Evolutionary conservation across 2,888 invertebrate species (phyloP), one percentile per base, ranked within the genome.

Genomic region (Cephonodes hylas): DNA sequence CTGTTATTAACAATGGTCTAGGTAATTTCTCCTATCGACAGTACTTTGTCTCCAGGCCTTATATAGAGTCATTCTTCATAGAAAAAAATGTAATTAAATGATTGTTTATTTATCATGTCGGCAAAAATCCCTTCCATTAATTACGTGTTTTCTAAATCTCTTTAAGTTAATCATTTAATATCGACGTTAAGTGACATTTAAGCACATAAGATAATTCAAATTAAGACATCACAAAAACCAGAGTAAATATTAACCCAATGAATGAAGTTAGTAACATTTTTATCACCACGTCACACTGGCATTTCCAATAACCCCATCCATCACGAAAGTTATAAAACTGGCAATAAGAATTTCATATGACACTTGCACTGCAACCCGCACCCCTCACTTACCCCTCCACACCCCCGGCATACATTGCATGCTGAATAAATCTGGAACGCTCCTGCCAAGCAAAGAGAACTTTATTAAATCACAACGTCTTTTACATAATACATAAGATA

Each of bases 281-380:
- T 27, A 53, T 15, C 3, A 6, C 38, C 25, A 20, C 20, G 13
- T 27, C 18, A 10, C 31, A 53, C n/a, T n/a, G 22, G 15, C 27
- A 18, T 27, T 53, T 53, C 18, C 18, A 53, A 53, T 53, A 31
- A 53, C 18, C 18, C 8, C 18, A 53, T 53, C 53, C 53, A 53
- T 53, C 53, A 53, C 53, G 15, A 18, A 53, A 18, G 53, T 53
- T 53, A 53, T 53, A 53, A 53, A 53, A 31, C 27, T 10, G 18
- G 31, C 31, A 18, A 53, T 48, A 48, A 27, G 48, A 48, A 48
- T 48, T 48, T 48, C 48, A 48, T 53, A 53, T 53, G 53, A 18
- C 27, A 53, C 31, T 18, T 53, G 53, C 53, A 53, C 31, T 10
- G 25, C 27, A 27, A 10, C 27, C 15, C 6, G 1, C 2, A 8